Conservation (phyloP, 53 echinoderm and acorn worm genomes). For the Pentamera pediparva region DNA sequence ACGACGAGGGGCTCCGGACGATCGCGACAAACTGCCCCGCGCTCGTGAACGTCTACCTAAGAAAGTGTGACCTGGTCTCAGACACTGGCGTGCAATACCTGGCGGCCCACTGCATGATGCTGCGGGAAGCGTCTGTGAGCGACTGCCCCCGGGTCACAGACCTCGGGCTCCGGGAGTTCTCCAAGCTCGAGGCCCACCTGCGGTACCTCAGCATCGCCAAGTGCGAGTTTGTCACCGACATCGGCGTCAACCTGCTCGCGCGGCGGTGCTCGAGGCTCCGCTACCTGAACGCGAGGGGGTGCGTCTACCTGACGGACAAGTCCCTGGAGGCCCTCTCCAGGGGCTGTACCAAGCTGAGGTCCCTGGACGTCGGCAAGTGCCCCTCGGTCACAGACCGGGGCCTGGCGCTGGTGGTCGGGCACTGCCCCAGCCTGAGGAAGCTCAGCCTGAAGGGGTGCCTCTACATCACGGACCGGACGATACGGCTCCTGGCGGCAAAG, state of each 20-base stretch:
- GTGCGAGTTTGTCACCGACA: constrained; percentile 86
- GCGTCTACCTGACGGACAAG: constrained; percentile 71
- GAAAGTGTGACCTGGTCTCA: constrained; percentile 66
- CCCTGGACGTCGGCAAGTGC: constrained; percentile 89
- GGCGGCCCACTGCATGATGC: constrained; percentile 69
- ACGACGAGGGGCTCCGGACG: constrained; percentile 78
- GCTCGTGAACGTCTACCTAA: constrained; percentile 81
- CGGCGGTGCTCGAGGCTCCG: constrained; percentile 70
- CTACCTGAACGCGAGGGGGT: constrained; percentile 82
- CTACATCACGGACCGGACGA: constrained; percentile 59
- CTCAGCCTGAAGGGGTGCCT: constrained; percentile 75
- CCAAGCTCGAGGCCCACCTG: constrained; percentile 71
- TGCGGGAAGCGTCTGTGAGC: constrained; percentile 80
- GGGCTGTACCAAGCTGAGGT: constrained; percentile 74
- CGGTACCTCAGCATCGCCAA: constrained; percentile 89
- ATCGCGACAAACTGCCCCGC: constrained; percentile 90
- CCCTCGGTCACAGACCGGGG: constrained; percentile 72
- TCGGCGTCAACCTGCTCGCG: constrained; percentile 70
- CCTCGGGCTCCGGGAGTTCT: constrained; percentile 65
- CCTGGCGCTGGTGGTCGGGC: constrained; percentile 51
- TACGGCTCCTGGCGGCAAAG: constrained; percentile 61
- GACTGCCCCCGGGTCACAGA: constrained; percentile 86
- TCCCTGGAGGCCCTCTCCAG: constrained; percentile 78
- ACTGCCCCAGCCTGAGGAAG: constrained; percentile 82
- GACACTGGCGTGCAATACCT: constrained; percentile 84